These are phyloP conservation scores for Cygnus olor DNA, from an alignment of 2,797 vertebrate species.

Conservation along the genomic window DNA sequence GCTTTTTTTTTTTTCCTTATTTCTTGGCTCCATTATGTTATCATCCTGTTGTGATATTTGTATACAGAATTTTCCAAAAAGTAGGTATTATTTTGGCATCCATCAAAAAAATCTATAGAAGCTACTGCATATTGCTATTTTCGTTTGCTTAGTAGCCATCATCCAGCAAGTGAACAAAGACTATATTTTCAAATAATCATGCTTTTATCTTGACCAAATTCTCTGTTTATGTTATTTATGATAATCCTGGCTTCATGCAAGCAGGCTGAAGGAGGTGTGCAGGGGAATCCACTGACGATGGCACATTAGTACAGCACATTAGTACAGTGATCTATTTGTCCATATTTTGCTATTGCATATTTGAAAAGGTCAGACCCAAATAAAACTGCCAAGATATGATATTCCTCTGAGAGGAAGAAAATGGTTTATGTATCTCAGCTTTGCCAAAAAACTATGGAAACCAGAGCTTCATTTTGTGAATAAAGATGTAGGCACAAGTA, in stretches of 20 bases:
- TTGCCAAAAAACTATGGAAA: slow-evolving; percentile 50
- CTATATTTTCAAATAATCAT: neutral
- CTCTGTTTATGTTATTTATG: neutral
- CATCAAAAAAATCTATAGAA: neutral
- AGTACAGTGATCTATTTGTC: neutral
- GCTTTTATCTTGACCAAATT: slow-evolving; percentile 26
- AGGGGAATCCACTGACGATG: neutral
- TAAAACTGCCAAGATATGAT: neutral
- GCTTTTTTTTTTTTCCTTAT: neutral
- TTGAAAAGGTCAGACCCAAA: slow-evolving; percentile 29
- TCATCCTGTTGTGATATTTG: neutral
- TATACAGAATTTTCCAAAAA: slow-evolving; percentile 4
- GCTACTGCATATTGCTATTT: neutral
- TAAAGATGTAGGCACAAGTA: slow-evolving; percentile 16
- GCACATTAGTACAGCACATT: neutral
- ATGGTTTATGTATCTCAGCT: neutral
- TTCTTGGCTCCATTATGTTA: neutral
- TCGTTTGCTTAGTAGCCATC: slow-evolving; percentile 2
- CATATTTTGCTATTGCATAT: slow-evolving; percentile 15
- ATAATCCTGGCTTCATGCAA: neutral
- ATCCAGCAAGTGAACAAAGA: neutral
- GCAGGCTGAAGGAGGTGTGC: neutral
- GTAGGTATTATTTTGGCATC: neutral
- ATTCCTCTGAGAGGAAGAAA: slow-evolving; percentile 24
- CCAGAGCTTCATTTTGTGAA: neutral